phyloP scores from a whole-genome alignment of 2,888 invertebrate genomes.

The Spatulosminthurus flaviceps region DNA sequence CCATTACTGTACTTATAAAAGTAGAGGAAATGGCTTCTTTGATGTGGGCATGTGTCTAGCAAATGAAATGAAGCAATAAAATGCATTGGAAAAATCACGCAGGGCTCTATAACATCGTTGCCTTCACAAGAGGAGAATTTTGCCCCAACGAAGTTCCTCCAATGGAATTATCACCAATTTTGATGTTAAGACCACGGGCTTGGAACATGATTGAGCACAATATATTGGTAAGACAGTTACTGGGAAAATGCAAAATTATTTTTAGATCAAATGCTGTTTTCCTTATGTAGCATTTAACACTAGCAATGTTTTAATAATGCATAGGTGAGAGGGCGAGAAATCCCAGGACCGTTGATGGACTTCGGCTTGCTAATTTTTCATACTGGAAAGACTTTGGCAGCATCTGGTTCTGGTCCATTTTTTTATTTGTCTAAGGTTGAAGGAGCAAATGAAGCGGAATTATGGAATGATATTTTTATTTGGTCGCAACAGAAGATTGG shows the following conservation, averaged over 20 bases:
- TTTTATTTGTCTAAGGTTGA: conserved; percentile 79
- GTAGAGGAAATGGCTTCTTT: no score
- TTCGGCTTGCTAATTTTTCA: conserved; percentile 76
- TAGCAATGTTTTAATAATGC: neutral
- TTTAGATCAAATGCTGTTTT: neutral
- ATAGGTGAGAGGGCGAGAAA: conserved; percentile 71
- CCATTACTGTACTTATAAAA: no score
- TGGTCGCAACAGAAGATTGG: conserved; percentile 72
- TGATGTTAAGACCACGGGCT: conserved; percentile 73
- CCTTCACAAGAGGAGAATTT: conserved; percentile 53
- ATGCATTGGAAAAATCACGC: no score
- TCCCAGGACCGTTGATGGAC: conserved; percentile 76
- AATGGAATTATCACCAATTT: conserved; percentile 69
- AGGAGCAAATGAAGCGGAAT: conserved; percentile 72
- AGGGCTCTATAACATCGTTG: conserved; percentile 68
- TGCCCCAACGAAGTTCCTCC: conserved; percentile 67
- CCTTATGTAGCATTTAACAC: neutral
- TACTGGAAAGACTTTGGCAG: conserved; percentile 70
- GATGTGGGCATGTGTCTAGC: no score
- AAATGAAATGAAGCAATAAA: no score
- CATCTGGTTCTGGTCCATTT: conserved; percentile 73
- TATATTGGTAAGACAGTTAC: conserved; percentile 68
- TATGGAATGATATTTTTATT: conserved; percentile 77
- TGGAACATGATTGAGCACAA: conserved; percentile 80
- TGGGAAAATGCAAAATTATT: no score